Base-by-base conservation (phyloP, 53 echinoderm and acorn worm species). In the Temnopleurus reevesii region DNA sequence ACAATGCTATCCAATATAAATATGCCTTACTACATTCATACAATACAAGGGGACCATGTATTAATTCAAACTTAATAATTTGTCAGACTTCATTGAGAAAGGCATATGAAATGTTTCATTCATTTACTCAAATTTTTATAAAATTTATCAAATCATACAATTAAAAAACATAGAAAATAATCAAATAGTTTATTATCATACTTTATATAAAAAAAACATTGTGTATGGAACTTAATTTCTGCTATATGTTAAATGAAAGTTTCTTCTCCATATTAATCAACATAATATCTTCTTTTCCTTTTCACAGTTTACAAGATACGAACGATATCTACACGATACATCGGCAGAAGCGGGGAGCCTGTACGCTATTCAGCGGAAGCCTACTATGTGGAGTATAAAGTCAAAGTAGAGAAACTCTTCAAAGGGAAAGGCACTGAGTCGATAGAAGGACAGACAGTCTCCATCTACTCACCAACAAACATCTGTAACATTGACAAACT, bases 381-480 rank as follows among this genome's bases (percentile, higher is more conserved):
- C 53, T 87, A 66, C 38, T 66, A 87, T 53, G 88, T 87, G 30
- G 8, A 81, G 66, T 96, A 96, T 83, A 89, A 91, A 23, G 89
- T 97, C 6, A 91, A 89, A 25, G 84, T 97, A 4, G 91, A 92
- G 76, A 91, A 77, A 33, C 76, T 90, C 46, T 95, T 90, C 85
- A 97, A 97, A 64, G 93, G 94, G 0, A 76, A 93, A 12, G 82
- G 59, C 19, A 18, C 0, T 27, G 28, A 26, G 21, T 46, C n/a
- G 17, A 57, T 46, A 49, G 58, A 60, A 26, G 81, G 84, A 7
- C 61, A 57, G 17, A 79, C 89, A 0, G 87, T 77, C 49, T 94
- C 89, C 46, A 49, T 87, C 66, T 36, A 87, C 71, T 87, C 88
- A 31, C 88, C 88, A 6, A 87, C 47, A 45, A 87, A 87, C 35